phyloP scores from a whole-genome alignment of 2,113 vertebrate species.

The Rhinopomastus cyanomelas region DNA sequence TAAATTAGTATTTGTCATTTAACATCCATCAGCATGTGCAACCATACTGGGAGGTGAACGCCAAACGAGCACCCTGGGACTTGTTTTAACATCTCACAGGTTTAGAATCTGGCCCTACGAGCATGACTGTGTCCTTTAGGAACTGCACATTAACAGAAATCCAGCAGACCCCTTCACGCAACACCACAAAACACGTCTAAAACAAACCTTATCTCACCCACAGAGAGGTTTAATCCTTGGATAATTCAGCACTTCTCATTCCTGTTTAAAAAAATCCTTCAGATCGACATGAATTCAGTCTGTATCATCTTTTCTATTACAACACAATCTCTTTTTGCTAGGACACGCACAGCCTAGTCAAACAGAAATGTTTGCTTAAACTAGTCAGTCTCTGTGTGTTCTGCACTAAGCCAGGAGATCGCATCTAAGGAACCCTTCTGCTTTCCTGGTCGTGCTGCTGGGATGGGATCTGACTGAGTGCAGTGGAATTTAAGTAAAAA shows the following conservation, averaged over 20 bases:
- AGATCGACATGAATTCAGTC: not conserved
- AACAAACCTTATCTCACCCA: not conserved
- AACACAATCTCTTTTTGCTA: not conserved
- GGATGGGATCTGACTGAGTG: not conserved
- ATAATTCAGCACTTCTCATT: not conserved
- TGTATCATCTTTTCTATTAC: not conserved
- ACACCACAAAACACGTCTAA: not conserved
- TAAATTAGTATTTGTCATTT: not conserved
- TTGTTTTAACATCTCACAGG: not conserved
- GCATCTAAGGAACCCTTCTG: constrained; percentile 14
- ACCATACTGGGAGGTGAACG: constrained; percentile 5
- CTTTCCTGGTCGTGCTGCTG: not conserved
- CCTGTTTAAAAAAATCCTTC: constrained; percentile 2
- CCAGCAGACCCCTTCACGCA: not conserved
- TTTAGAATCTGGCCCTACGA: not conserved
- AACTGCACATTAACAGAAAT: constrained; percentile 6
- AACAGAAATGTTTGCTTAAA: constrained; percentile 36
- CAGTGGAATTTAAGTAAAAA: not conserved
- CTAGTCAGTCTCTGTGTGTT: not conserved
- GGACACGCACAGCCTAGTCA: not conserved
- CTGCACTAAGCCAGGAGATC: not conserved
- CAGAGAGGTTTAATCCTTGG: not conserved
- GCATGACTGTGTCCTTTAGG: constrained; percentile 3
- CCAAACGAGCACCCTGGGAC: not conserved
- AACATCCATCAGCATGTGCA: not conserved